A percentile compares a stretch with the other conserved stretches of the same genome.
These are phyloP conservation scores for Hermetia illucens DNA, from an alignment of 1,140 invertebrate species.

Conservation along the genomic window DNA sequence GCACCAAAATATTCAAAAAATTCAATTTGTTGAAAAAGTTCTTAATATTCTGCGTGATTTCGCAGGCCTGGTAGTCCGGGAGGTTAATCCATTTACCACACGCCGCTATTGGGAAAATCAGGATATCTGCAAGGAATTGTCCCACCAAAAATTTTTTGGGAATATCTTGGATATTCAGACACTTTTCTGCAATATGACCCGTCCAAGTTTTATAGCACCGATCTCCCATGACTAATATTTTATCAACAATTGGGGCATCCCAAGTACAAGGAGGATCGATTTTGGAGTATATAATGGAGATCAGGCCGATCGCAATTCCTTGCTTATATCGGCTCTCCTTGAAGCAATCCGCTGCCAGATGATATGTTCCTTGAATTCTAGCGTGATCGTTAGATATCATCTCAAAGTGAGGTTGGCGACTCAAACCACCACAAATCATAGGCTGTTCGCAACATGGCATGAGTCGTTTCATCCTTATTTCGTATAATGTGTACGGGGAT, in stretches of 20 bases:
- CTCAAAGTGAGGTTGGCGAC: constrained; percentile 11
- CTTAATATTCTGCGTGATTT: neutral
- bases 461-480: constrained; percentile 18
- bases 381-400: constrained; percentile 19
- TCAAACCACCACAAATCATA: constrained; percentile 10
- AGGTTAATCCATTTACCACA: neutral
- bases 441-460: constrained; percentile 7
- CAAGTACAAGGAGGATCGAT: constrained; percentile 22
- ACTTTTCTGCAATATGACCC: neutral
- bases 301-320: constrained; percentile 16
- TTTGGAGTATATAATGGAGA: constrained; percentile 19
- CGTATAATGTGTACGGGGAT: constrained; percentile 13
- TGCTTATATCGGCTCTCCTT: constrained; percentile 12
- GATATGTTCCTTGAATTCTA: constrained; percentile 14
- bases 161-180: neutral
- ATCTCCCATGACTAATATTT: constrained; percentile 10
- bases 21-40: neutral
- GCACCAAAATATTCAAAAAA: neutral
- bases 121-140: neutral
- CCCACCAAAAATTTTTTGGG: neutral
- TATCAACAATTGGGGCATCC: constrained; percentile 15
- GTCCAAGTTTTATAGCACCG: neutral
- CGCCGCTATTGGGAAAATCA: neutral
- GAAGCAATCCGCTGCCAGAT: constrained; percentile 12
- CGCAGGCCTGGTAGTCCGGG: neutral